Percentiles rank a stretch among this genome's conserved stretches.
Conservation (phyloP, 2,888 invertebrate genomes). For the Anoplius nigerrimus region DNA sequence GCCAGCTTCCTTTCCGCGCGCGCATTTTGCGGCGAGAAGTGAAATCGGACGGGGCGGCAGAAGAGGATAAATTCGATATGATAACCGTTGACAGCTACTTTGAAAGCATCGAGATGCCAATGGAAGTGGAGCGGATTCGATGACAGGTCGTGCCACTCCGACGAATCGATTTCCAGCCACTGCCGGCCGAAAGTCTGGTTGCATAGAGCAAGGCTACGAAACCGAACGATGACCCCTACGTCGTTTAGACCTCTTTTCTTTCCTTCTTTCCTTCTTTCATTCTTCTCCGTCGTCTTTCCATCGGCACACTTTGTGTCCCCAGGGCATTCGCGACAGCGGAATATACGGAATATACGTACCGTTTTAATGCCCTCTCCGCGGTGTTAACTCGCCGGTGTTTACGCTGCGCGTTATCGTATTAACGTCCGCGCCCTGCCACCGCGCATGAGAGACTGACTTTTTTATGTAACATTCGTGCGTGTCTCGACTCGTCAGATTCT, state of each 20-base stretch:
- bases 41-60: too few species aligned
- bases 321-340: not conserved
- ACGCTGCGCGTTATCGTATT: too few species aligned
- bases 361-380: not conserved
- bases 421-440: too few species aligned
- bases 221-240: constrained; percentile 14
- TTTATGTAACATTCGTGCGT: too few species aligned
- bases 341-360: not conserved
- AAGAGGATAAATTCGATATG: too few species aligned
- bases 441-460: too few species aligned
- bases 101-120: too few species aligned
- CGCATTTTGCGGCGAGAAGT: too few species aligned
- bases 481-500: too few species aligned
- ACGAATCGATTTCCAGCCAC: not conserved
- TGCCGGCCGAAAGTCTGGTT: not conserved
- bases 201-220: not conserved
- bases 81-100: too few species aligned
- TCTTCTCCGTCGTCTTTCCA: constrained; percentile 5
- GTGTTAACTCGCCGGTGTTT: too few species aligned
- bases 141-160: not conserved
- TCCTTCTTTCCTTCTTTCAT: constrained; percentile 5
- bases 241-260: constrained; percentile 3
- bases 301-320: not conserved
- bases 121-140: not conserved
- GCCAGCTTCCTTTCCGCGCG: too few species aligned